phyloP scores from a whole-genome alignment of 2,113 vertebrate species.

The Oreochromis aureus region DNA sequence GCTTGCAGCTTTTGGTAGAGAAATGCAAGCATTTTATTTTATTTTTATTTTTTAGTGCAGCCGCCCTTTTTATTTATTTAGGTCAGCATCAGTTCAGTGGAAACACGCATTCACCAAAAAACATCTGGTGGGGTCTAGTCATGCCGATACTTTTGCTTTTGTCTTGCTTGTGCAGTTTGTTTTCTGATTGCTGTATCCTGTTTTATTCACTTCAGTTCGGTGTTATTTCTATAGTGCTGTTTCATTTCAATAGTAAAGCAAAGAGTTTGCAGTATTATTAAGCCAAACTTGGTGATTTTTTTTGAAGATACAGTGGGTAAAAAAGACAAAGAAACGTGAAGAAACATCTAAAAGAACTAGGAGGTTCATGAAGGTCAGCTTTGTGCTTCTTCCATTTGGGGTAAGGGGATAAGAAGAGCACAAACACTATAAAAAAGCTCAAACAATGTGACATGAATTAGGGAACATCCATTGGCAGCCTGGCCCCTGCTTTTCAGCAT shows the following conservation, averaged over 20 bases:
- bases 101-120: neutral
- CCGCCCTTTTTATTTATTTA: neutral
- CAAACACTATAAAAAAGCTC: neutral
- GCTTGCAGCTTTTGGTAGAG: neutral
- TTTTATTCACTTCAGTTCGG: neutral
- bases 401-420: neutral
- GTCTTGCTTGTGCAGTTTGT: neutral
- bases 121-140: neutral
- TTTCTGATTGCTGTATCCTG: neutral
- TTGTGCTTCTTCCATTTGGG: neutral
- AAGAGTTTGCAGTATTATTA: neutral
- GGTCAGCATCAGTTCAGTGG: neutral
- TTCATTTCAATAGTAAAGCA: neutral
- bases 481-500: neutral
- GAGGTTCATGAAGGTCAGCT: neutral
- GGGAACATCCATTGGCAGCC: neutral
- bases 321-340: neutral
- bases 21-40: neutral
- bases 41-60: neutral
- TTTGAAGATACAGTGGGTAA: neutral
- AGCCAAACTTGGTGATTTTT: neutral
- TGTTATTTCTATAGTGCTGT: neutral
- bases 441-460: neutral
- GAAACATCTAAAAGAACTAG: neutral
- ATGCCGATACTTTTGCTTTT: neutral